Conservation (phyloP, 2,797 vertebrate genomes). For the Fringilla coelebs region DNA sequence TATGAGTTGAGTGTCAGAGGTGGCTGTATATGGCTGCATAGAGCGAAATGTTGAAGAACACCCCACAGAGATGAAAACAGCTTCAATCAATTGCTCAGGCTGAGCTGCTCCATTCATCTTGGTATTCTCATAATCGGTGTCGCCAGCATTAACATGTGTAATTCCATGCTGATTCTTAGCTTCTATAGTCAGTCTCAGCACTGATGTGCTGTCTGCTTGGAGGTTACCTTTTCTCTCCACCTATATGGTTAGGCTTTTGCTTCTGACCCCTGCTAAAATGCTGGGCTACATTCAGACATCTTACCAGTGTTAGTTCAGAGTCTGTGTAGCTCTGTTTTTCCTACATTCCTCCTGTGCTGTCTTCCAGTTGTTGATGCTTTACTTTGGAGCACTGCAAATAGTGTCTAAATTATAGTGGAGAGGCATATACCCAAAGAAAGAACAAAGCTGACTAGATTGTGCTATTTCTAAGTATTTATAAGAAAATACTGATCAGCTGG, state of each 20-base stretch:
- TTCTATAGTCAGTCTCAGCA: not conserved
- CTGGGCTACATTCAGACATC: not conserved
- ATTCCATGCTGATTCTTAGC: not conserved
- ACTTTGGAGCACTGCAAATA: not conserved
- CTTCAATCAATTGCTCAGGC: conserved; percentile 4
- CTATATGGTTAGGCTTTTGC: not conserved
- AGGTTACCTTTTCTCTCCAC: not conserved
- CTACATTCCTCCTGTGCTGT: not conserved
- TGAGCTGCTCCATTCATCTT: not conserved
- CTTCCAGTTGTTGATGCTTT: not conserved
- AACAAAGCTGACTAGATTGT: not conserved
- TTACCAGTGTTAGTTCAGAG: not conserved
- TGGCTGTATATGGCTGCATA: not conserved
- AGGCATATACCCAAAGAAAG: not conserved
- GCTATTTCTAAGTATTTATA: not conserved
- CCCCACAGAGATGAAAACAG: conserved; percentile 26
- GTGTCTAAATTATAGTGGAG: not conserved
- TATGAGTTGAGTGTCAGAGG: not conserved
- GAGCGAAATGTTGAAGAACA: conserved; percentile 12
- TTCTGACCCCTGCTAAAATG: not conserved
- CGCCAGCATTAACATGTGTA: not conserved
- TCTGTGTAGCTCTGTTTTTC: not conserved
- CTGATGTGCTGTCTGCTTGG: not conserved
- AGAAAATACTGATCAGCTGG: not conserved
- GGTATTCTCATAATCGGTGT: not conserved